phyloP scores from a whole-genome alignment of 2,113 vertebrate genomes.

The Chlorocebus sabaeus region DNA sequence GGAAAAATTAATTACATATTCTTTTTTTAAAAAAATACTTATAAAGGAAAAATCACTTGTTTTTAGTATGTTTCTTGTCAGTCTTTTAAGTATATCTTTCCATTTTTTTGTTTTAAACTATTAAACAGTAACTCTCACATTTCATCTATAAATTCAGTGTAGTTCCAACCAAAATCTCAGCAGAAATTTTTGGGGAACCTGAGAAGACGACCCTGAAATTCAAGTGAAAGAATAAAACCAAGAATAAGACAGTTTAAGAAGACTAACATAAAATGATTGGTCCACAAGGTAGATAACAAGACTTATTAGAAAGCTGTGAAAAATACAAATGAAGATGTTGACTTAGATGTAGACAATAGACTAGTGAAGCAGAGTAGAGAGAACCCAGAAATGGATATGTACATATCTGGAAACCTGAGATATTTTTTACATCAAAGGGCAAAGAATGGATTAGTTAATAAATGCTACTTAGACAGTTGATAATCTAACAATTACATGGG shows the following conservation, averaged over 20 bases:
- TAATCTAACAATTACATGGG: neutral
- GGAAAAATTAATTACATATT: neutral
- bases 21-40: neutral
- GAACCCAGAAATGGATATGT: neutral
- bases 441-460: neutral
- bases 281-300: neutral
- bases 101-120: conserved; percentile 53
- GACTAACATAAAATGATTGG: neutral
- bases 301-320: neutral
- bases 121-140: conserved; percentile 1
- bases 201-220: conserved; percentile 27
- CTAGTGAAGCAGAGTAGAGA: neutral
- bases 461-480: neutral
- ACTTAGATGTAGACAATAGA: neutral
- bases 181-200: neutral
- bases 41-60: neutral
- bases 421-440: neutral
- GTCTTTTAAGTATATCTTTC: neutral
- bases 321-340: neutral
- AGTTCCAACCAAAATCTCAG: conserved; percentile 24
- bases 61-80: conserved; percentile 7
- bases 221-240: neutral
- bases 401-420: neutral
- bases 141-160: conserved; percentile 42
- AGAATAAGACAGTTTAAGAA: conserved; percentile 24